Conservation (phyloP, 2,797 vertebrate species). For the Parotocinclus haroldoi region DNA sequence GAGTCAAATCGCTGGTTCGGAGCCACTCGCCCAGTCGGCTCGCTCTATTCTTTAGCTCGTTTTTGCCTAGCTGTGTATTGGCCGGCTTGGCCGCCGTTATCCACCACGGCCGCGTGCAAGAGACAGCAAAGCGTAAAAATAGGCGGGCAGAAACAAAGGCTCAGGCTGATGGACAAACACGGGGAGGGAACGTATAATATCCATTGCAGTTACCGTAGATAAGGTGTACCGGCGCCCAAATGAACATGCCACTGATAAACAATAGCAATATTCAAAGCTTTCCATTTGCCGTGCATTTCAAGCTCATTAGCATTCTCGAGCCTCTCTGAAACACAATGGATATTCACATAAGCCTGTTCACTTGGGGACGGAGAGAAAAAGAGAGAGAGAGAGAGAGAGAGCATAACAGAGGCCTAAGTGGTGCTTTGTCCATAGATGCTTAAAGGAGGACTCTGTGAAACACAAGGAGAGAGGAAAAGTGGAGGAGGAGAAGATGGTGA, state of each 20-base stretch:
- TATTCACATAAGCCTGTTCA: slow-evolving; percentile 25
- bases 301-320: slow-evolving; percentile 41
- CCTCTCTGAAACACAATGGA: slow-evolving; percentile 24
- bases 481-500: slow-evolving; percentile 5
- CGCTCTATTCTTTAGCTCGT: slow-evolving; percentile 38
- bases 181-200: slow-evolving; percentile 24
- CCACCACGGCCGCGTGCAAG: background rate
- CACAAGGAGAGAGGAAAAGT: background rate
- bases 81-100: slow-evolving; percentile 24
- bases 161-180: background rate
- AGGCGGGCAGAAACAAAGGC: background rate
- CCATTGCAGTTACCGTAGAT: slow-evolving; percentile 30
- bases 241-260: slow-evolving; percentile 51
- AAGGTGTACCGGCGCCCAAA: slow-evolving; percentile 45
- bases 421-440: background rate
- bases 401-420: slow-evolving; percentile 23
- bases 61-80: slow-evolving; percentile 39
- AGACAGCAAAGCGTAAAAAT: slow-evolving; percentile 1
- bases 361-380: slow-evolving; percentile 2
- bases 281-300: slow-evolving; percentile 26
- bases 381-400: slow-evolving; percentile 19
- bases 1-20: background rate
- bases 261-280: slow-evolving; percentile 37
- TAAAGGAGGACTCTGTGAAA: slow-evolving; percentile 5
- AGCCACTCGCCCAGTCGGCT: slow-evolving; percentile 15